Evolutionary conservation across 1,140 invertebrate genomes (phyloP).

Genomic region (Drosophila sp.): DNA sequence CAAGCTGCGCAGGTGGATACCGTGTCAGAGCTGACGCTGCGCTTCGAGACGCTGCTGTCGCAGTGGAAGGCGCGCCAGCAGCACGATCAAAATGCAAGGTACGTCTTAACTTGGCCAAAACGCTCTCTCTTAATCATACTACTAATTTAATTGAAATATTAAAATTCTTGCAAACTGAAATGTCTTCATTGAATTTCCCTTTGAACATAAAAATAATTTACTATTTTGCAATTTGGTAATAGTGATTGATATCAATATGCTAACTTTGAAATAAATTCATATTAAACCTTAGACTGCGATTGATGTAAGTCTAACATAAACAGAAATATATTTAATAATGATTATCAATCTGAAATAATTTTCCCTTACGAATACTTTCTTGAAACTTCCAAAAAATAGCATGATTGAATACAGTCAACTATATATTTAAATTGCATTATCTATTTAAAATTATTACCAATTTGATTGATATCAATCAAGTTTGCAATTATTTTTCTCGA

Average conservation of each 20-base stretch:
- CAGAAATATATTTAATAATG: no score
- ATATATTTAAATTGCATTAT: no score
- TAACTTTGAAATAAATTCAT: not conserved
- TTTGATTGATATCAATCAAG: not conserved
- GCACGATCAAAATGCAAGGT: slow-evolving; percentile 84
- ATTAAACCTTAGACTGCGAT: not conserved
- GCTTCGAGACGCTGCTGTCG: slow-evolving; percentile 89
- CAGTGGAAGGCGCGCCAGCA: slow-evolving; percentile 89
- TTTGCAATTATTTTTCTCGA: slow-evolving; percentile 30
- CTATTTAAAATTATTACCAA: no score
- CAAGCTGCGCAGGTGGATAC: slow-evolving; percentile 88
- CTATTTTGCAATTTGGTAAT: no score
- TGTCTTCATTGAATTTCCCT: no score
- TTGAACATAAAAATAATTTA: no score
- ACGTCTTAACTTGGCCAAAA: slow-evolving; percentile 18
- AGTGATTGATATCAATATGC: not conserved
- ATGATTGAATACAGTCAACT: no score
- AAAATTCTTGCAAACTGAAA: slow-evolving; percentile 48
- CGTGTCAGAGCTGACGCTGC: slow-evolving; percentile 87
- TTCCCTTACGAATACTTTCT: no score
- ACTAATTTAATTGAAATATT: not conserved
- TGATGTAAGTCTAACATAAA: no score
- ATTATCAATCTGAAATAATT: not conserved
- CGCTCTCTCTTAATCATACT: not conserved
- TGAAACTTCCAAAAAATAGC: no score